phyloP scores from a whole-genome alignment of 53 echinoderm and acorn worm genomes.

The Echinarachnius parma region DNA sequence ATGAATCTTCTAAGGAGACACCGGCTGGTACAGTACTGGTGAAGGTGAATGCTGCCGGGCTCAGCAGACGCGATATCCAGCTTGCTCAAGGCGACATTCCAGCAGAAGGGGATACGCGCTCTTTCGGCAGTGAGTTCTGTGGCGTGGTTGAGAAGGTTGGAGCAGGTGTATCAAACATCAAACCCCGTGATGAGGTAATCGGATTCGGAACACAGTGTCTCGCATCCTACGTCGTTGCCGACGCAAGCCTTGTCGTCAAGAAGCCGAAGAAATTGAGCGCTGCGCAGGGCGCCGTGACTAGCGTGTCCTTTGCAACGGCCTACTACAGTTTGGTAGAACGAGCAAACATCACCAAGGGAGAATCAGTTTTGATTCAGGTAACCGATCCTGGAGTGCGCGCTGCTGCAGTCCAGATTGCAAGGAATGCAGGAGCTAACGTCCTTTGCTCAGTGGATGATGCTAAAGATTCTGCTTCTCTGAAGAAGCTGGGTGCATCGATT shows the following conservation, averaged over 20 bases:
- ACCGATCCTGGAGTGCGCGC: conserved; percentile 55
- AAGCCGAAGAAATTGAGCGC: conserved; percentile 64
- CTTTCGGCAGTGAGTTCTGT: conserved; percentile 66
- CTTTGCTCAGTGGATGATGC: conserved; percentile 41
- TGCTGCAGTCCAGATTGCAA: conserved; percentile 78
- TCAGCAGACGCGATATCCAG: conserved; percentile 59
- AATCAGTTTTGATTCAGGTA: conserved; percentile 67
- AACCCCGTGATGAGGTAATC: conserved; percentile 71
- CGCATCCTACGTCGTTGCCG: conserved; percentile 64
- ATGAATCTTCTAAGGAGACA: background rate
- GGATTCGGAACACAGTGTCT: conserved; percentile 60
- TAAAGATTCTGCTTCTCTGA: conserved; percentile 9
- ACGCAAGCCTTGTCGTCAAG: conserved; percentile 48
- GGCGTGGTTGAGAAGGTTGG: conserved; percentile 69
- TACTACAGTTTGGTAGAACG: conserved; percentile 71
- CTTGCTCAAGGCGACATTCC: background rate
- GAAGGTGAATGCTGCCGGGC: conserved; percentile 38
- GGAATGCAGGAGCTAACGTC: conserved; percentile 57
- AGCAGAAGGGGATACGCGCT: background rate
- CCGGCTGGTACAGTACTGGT: conserved; percentile 46
- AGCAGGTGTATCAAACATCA: conserved; percentile 51
- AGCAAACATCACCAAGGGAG: conserved; percentile 62
- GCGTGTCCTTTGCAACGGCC: conserved; percentile 69
- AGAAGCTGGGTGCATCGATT: conserved; percentile 48
- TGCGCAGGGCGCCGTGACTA: conserved; percentile 55